Percentiles rank a stretch among this genome's conserved stretches.
phyloP scores from a whole-genome alignment of 2,797 vertebrate species.

The Melanotaenia parkinsoni region DNA sequence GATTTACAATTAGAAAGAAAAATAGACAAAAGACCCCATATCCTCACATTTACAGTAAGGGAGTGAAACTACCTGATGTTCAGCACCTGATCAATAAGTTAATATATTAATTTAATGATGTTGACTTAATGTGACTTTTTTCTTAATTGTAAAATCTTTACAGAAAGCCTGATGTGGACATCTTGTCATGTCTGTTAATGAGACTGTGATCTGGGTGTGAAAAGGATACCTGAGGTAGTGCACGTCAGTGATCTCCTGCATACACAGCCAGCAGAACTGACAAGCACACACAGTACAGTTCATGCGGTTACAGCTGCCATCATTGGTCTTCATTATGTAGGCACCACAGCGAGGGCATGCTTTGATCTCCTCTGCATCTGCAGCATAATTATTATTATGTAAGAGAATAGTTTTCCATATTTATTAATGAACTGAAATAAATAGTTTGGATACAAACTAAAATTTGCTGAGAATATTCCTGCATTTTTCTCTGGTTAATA shows the following conservation, averaged over 20 bases:
- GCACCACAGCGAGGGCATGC: slow-evolving; percentile 90
- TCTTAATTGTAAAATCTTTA: neutral
- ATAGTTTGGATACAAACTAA: neutral
- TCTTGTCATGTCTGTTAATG: neutral
- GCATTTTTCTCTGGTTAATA: no score
- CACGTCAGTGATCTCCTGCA: slow-evolving; percentile 91
- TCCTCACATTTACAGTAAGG: neutral
- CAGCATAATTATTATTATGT: slow-evolving; percentile 22
- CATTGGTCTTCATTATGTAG: slow-evolving; percentile 92
- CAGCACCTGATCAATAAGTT: neutral
- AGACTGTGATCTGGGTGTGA: neutral
- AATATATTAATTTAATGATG: neutral
- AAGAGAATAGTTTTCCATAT: neutral
- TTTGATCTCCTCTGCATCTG: slow-evolving; percentile 89
- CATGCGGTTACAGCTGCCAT: slow-evolving; percentile 93
- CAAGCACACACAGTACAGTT: slow-evolving; percentile 91
- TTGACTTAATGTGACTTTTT: neutral
- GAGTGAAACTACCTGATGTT: neutral
- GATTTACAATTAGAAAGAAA: no score
- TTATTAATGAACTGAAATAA: neutral
- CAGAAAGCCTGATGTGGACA: neutral
- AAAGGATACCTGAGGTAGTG: slow-evolving; percentile 88
- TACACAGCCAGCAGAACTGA: slow-evolving; percentile 94
- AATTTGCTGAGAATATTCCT: neutral
- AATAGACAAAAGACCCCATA: no score